A percentile compares a stretch with the other conserved stretches of the same genome.
These are phyloP conservation scores for Heterochromis multidens DNA, from an alignment of 2,113 vertebrate genomes.

Conservation along the genomic window DNA sequence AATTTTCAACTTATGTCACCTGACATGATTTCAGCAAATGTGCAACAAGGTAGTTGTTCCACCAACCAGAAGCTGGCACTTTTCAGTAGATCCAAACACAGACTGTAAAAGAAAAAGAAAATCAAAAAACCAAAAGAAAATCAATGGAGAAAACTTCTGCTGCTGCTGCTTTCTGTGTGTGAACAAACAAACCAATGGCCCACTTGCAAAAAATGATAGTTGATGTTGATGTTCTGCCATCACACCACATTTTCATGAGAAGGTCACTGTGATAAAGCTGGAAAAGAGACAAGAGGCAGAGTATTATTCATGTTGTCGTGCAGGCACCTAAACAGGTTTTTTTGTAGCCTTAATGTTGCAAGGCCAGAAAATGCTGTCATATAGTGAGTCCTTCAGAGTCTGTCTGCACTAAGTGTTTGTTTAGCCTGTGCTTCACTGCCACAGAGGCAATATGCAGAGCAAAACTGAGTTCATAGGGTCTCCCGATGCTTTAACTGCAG, in stretches of 20 bases:
- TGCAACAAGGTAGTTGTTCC: no score
- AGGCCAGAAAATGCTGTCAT: neutral
- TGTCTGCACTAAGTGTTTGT: neutral
- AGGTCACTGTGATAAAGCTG: neutral
- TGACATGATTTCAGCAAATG: neutral
- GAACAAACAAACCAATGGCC: neutral
- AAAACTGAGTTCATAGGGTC: neutral
- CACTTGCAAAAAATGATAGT: neutral
- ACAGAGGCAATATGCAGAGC: neutral
- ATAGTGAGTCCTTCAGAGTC: neutral
- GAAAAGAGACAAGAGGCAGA: neutral
- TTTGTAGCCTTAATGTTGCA: neutral
- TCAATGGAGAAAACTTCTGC: neutral
- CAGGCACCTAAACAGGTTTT: neutral
- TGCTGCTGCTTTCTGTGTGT: neutral
- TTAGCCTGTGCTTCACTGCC: neutral
- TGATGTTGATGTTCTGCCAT: neutral
- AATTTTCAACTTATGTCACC: neutral
- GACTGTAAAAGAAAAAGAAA: neutral
- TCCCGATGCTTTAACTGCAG: neutral
- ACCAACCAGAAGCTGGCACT: neutral
- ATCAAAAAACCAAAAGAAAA: neutral
- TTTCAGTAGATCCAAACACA: neutral
- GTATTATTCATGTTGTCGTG: neutral
- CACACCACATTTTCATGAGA: neutral